A percentile compares a stretch with the other conserved stretches of the same genome.
Conservation (phyloP, 2,888 invertebrate genomes). For the Xestobium rufovillosum region DNA sequence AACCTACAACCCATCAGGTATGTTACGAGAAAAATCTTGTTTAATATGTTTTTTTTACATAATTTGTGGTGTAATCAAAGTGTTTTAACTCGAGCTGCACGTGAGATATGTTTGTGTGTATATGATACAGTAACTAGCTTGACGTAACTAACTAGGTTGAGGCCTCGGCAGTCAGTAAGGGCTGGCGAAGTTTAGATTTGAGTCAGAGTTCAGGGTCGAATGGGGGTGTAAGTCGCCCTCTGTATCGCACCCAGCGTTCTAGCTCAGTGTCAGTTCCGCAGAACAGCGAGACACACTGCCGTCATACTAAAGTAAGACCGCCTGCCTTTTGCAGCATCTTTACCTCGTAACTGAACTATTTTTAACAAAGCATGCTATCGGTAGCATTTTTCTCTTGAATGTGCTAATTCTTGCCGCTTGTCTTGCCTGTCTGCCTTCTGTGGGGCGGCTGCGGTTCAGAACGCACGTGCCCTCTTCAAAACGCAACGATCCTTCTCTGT, state of each 20-base stretch:
- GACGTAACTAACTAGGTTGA: conserved; percentile 36
- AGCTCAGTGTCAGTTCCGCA: conserved; percentile 53
- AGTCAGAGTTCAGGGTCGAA: conserved; percentile 36
- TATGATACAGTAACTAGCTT: conserved; percentile 19
- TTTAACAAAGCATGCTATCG: conserved; percentile 20
- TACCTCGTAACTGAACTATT: conserved; percentile 9
- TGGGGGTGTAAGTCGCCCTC: conserved; percentile 43
- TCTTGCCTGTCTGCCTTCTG: conserved; percentile 39
- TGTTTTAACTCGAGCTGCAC: conserved; percentile 10
- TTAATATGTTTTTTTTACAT: too few relatives aligned
- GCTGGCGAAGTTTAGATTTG: conserved; percentile 49
- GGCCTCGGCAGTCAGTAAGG: conserved; percentile 41
- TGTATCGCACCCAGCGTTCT: conserved; percentile 56
- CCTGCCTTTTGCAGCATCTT: conserved; percentile 17
- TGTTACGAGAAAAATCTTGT: too few relatives aligned
- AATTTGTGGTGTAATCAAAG: too few relatives aligned
- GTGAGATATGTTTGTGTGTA: conserved; percentile 21
- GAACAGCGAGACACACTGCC: conserved; percentile 34
- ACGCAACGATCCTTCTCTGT: conserved; percentile 89
- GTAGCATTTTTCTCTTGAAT: conserved; percentile 24
- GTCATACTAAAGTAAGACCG: conserved; percentile 40
- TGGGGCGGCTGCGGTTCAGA: conserved; percentile 42
- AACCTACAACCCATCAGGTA: conserved; percentile 52
- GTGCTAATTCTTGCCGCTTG: conserved; percentile 39
- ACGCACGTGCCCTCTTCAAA: conserved; percentile 77